Conservation (phyloP, 2,797 vertebrate species). For the Anguilla pacifica region DNA sequence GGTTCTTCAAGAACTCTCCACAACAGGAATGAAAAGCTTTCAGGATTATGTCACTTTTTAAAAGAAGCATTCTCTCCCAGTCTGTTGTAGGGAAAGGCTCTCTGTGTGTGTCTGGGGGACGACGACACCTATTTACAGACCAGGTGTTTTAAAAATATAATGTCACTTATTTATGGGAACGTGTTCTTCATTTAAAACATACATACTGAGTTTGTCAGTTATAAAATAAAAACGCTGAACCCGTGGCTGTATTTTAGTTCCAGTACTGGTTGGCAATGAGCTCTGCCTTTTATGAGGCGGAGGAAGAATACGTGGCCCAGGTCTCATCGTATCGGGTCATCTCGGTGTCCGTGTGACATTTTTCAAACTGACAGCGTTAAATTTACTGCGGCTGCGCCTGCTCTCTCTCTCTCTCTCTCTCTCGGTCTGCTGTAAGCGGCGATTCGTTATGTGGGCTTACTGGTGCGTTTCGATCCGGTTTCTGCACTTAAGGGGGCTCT, state of each 20-base stretch:
- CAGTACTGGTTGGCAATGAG: conserved; percentile 21
- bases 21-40: neutral
- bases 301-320: neutral
- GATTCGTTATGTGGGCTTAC: neutral
- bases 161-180: conserved; percentile 23
- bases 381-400: neutral
- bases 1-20: neutral
- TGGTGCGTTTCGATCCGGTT: neutral
- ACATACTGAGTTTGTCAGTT: neutral
- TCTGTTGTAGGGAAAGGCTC: neutral
- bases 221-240: conserved; percentile 3
- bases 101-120: neutral
- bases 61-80: neutral
- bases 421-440: neutral
- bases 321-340: neutral
- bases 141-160: neutral
- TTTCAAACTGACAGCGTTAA: neutral
- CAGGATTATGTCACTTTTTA: neutral
- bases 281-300: conserved; percentile 6
- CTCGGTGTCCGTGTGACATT: neutral
- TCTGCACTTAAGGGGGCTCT: neutral
- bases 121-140: neutral
- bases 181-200: conserved; percentile 13
- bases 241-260: conserved; percentile 1
- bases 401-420: neutral